phyloP scores from a whole-genome alignment of 2,797 vertebrate genomes.

The Scolopax bukidnonensis region DNA sequence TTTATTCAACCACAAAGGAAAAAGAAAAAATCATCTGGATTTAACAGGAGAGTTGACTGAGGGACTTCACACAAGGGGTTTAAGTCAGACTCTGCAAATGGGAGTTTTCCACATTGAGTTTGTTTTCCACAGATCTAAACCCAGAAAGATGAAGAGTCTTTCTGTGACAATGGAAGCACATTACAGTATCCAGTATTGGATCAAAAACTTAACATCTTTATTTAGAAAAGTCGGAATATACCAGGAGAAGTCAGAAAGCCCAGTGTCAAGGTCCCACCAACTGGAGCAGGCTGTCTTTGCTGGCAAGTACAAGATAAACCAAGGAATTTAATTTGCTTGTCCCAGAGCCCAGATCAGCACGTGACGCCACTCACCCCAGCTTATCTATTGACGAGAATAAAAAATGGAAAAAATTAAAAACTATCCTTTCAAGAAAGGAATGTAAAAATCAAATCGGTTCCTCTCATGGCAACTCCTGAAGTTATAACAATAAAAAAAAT shows the following conservation, averaged over 20 bases:
- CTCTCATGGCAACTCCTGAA: background rate
- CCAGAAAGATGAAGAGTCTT: background rate
- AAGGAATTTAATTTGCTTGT: background rate
- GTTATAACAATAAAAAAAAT: background rate
- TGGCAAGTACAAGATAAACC: background rate
- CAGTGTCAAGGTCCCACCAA: background rate
- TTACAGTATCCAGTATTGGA: background rate
- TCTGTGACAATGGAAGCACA: background rate
- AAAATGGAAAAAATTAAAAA: background rate
- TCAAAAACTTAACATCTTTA: background rate
- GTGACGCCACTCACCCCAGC: background rate
- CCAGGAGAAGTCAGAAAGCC: background rate
- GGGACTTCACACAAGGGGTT: rapidly evolving
- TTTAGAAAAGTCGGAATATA: background rate
- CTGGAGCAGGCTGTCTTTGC: background rate
- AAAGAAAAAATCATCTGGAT: background rate
- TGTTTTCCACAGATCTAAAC: background rate
- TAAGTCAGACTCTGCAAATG: background rate
- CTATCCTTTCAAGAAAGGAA: background rate
- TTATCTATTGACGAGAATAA: background rate
- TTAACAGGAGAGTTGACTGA: background rate
- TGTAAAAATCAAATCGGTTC: background rate
- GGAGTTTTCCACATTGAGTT: background rate
- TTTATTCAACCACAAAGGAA: background rate
- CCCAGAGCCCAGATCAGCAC: background rate